These are phyloP conservation scores for Darevskia mixta DNA, from an alignment of 2,797 vertebrate genomes.

Conservation along the genomic window DNA sequence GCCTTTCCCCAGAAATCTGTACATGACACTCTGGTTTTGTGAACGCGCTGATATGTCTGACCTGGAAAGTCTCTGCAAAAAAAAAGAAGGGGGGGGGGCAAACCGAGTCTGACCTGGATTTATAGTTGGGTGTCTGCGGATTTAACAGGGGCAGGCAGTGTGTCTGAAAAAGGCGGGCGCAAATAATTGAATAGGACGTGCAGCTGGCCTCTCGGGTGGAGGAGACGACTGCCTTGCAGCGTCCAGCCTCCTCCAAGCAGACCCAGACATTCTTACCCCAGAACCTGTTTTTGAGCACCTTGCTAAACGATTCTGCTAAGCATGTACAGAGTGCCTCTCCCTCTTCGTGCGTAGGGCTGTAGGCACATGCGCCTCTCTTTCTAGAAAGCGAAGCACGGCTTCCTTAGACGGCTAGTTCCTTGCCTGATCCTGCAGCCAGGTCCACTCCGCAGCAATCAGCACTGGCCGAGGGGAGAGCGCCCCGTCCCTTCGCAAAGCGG, in stretches of 20 bases:
- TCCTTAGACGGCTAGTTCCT: background rate
- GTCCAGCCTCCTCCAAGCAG: background rate
- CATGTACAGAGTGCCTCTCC: background rate
- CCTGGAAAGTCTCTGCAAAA: background rate
- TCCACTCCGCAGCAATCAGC: background rate
- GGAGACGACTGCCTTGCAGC: no score
- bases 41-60: background rate
- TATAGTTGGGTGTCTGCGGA: background rate
- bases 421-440: background rate
- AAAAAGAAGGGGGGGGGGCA: accelerated
- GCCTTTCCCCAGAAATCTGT: background rate
- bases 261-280: background rate
- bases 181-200: background rate
- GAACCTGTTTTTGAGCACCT: background rate
- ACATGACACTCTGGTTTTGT: background rate
- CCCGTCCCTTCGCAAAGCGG: background rate
- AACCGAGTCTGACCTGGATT: background rate
- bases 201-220: no score
- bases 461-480: background rate
- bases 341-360: background rate
- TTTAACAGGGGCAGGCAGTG: background rate
- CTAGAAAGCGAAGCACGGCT: background rate
- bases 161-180: background rate
- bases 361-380: background rate
- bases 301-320: background rate